Evolutionary conservation across 2,113 vertebrate genomes (phyloP), one percentile per base, ranked within the genome.

Genomic region (Choloepus hoffmanni): DNA sequence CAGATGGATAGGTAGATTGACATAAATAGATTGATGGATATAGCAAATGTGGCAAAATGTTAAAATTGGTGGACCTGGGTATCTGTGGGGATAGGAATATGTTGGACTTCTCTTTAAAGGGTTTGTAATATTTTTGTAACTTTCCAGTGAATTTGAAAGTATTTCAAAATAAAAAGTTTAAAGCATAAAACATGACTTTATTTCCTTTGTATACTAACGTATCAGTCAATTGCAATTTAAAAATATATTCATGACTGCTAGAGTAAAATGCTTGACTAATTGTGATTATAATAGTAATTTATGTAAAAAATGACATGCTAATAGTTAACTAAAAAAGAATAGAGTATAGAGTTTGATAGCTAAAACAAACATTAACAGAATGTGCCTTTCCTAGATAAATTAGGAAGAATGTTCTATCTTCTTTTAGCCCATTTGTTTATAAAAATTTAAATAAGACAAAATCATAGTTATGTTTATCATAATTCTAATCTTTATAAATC

Each of bases 401-500:
- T 77, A 77, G 33, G 50, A 79, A 79, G 30, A 92, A 65, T 30
- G 7, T n/a, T 65, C 13, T 15, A 50, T 48, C 45, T 70, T 85
- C 81, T 73, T 78, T 24, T 58, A 96, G 81, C 5, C 5, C 30
- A 67, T 15, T 55, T 55, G 0, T 93, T 95, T 62, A 9, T 67
- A 95, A 82, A 96, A 86, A 92, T 72, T 67, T 85, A 82, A 91
- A 77, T 48, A 89, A 63, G 28, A 16, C 10, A 92, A 30, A 92
- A 45, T 82, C 81, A 72, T 76, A 70, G 30, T 78, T 67, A 67
- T 33, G 12, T 70, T 89, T 92, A 78, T 23, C 63, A 1, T 78
- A 67, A 89, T 82, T n/a, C 5, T 83, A 60, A 45, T 58, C 68
- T 24, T 89, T 60, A 72, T 14, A 10, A 92, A 33, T 55, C 67